Evolutionary conservation across 2,113 vertebrate species (phyloP).

Genomic region (Caranx ignobilis): DNA sequence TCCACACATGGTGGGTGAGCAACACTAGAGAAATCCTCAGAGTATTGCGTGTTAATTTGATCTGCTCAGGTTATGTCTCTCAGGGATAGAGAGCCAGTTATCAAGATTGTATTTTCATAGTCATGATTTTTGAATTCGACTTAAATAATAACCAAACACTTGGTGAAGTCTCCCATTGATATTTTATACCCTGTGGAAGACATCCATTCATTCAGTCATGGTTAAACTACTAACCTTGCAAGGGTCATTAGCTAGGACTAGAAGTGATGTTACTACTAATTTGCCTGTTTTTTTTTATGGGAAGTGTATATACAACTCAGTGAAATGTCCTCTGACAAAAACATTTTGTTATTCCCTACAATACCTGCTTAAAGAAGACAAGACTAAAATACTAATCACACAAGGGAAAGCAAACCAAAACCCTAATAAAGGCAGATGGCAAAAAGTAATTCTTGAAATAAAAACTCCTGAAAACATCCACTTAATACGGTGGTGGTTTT

Average conservation of each 20-base stretch:
- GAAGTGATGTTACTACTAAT: background rate
- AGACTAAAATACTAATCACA: background rate
- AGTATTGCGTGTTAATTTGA: conserved; percentile 65
- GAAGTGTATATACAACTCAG: background rate
- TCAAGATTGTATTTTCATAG: conserved; percentile 15
- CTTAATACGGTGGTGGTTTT: too few species aligned
- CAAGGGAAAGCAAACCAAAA: too few species aligned
- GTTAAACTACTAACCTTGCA: background rate
- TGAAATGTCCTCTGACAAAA: background rate
- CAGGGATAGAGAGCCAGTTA: conserved; percentile 3
- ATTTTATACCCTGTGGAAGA: conserved; percentile 7
- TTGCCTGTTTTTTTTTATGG: too few species aligned
- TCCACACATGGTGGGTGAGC: conserved; percentile 63
- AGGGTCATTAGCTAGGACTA: background rate
- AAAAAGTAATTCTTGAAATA: too few species aligned
- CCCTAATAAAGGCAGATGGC: too few species aligned
- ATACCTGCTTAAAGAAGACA: background rate
- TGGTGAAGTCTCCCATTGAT: background rate
- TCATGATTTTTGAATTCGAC: conserved; percentile 17
- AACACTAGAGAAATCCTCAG: conserved; percentile 41
- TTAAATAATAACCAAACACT: conserved; percentile 21
- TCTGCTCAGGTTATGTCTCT: conserved; percentile 47
- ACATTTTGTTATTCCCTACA: background rate
- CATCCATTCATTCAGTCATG: background rate
- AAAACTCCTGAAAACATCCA: too few species aligned